Percentiles rank a stretch among this genome's conserved stretches.
Evolutionary conservation across 2,797 vertebrate species (phyloP).

Genomic region (Babyrousa celebensis): DNA sequence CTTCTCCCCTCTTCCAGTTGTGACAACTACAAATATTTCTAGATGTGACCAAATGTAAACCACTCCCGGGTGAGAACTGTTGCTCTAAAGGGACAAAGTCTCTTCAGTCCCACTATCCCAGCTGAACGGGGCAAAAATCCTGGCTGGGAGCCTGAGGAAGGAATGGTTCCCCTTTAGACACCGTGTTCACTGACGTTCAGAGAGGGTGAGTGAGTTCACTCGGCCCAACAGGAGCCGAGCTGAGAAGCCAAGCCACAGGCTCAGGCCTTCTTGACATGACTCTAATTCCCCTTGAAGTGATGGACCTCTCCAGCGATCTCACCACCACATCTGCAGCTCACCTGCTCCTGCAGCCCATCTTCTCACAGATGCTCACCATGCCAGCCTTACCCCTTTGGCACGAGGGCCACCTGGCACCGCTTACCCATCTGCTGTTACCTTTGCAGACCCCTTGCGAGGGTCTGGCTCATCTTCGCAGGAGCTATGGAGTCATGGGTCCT

Average conservation of each 20-base stretch:
- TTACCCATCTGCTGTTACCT: no score
- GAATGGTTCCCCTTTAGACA: fast-evolving
- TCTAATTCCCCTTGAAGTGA: fast-evolving
- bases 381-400: background rate
- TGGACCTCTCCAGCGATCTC: fast-evolving
- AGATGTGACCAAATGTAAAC: background rate
- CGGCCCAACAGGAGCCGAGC: background rate
- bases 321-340: fast-evolving
- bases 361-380: background rate
- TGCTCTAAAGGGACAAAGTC: background rate
- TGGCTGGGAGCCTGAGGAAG: background rate
- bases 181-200: background rate
- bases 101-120: background rate
- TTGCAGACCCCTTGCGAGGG: background rate
- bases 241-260: background rate
- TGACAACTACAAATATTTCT: background rate
- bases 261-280: fast-evolving
- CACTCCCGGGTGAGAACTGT: background rate
- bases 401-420: background rate
- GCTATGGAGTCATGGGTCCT: background rate
- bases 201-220: background rate
- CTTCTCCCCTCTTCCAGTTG: no score
- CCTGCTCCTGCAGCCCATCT: background rate
- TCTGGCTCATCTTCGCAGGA: background rate
- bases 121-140: background rate